phyloP scores from a whole-genome alignment of 2,113 vertebrate genomes.

The Indicator indicator region DNA sequence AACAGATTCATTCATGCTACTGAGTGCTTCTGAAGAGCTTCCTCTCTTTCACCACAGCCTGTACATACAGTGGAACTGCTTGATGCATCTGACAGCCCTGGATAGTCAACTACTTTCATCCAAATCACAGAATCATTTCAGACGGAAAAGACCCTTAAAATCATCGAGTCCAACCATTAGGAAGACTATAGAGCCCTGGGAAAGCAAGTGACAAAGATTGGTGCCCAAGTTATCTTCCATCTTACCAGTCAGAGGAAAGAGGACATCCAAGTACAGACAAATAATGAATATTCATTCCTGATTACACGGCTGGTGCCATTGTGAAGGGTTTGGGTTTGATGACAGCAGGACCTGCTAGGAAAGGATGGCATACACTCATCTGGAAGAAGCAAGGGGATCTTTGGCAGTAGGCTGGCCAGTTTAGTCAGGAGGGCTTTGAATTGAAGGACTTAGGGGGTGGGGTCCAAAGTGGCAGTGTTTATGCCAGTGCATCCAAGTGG shows the following conservation, averaged over 20 bases:
- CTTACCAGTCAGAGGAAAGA: not conserved
- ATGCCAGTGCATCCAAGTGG: not conserved
- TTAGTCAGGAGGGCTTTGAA: not conserved
- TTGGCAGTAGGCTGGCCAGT: not conserved
- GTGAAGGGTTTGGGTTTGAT: not conserved
- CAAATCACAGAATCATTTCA: too few species aligned
- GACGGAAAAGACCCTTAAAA: too few species aligned
- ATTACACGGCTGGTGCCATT: not conserved
- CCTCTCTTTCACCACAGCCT: not conserved
- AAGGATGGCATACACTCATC: not conserved
- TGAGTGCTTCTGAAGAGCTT: not conserved
- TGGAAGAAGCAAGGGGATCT: not conserved
- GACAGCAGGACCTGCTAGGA: not conserved
- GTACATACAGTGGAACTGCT: not conserved
- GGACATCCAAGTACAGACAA: not conserved
- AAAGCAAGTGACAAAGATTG: not conserved
- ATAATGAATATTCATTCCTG: not conserved
- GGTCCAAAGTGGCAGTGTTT: too few species aligned
- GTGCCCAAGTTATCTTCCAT: not conserved
- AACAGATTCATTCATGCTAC: not conserved
- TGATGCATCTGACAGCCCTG: not conserved
- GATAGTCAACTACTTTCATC: not conserved
- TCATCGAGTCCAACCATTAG: too few species aligned
- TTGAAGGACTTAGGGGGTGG: not conserved
- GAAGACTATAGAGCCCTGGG: not conserved